Conservation (phyloP, 2,113 vertebrate species). For the Vanacampus margaritifer region DNA sequence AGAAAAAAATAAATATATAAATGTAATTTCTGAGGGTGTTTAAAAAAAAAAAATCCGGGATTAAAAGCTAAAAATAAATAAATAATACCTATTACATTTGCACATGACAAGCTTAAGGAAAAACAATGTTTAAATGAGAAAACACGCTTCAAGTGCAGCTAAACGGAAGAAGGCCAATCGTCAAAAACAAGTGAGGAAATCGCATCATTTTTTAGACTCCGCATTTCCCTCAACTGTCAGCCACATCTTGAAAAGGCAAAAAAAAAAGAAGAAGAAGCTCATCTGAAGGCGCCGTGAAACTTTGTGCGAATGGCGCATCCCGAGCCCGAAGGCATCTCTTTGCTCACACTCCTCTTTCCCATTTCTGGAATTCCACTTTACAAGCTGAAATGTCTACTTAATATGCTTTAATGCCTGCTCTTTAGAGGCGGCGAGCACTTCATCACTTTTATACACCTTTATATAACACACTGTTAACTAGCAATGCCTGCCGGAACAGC, state of each 20-base stretch:
- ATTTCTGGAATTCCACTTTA: slow-evolving; percentile 75
- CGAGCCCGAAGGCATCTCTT: slow-evolving; percentile 70
- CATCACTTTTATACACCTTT: slow-evolving; percentile 83
- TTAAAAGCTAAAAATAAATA: no score
- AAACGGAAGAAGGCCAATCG: no score
- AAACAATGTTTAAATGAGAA: no score
- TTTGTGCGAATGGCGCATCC: slow-evolving; percentile 63
- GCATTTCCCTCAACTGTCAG: background rate
- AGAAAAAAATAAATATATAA: no score
- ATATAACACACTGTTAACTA: slow-evolving; percentile 84
- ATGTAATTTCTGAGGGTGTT: no score
- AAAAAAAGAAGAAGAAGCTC: background rate
- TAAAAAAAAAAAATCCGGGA: no score
- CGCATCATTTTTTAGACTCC: background rate
- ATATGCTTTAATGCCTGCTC: slow-evolving; percentile 83
- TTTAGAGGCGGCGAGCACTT: slow-evolving; percentile 74
- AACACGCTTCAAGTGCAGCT: no score
- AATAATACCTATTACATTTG: no score
- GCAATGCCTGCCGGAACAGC: slow-evolving; percentile 77
- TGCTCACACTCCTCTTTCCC: slow-evolving; percentile 70
- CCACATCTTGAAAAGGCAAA: background rate
- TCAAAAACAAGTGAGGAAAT: no score
- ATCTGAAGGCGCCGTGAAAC: slow-evolving; percentile 16
- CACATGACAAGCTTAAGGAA: no score
- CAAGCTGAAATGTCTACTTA: slow-evolving; percentile 82